Evolutionary conservation across 2,888 invertebrate species (phyloP).

Genomic region (Pelosia muscerda): DNA sequence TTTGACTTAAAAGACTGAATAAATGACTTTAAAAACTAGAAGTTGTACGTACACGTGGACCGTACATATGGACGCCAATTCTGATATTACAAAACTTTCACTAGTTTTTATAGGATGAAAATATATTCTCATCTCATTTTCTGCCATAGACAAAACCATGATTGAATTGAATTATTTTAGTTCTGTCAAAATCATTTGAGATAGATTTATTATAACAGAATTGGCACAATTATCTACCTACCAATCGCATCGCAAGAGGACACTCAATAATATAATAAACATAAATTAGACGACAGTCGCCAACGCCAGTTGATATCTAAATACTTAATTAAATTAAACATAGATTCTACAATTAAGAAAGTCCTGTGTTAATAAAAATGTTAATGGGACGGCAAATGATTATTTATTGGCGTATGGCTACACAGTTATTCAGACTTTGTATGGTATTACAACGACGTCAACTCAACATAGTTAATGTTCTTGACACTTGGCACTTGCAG

Average conservation of each 20-base stretch:
- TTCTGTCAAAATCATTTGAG: neutral
- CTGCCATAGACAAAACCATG: too few relatives aligned
- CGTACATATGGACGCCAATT: neutral
- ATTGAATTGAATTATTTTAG: too few relatives aligned
- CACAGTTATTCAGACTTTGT: too few relatives aligned
- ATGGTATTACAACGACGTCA: too few relatives aligned
- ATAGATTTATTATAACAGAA: neutral
- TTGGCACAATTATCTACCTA: too few relatives aligned
- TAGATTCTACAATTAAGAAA: neutral
- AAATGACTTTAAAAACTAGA: conserved; percentile 17
- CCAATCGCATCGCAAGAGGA: too few relatives aligned
- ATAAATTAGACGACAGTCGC: neutral
- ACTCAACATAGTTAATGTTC: too few relatives aligned
- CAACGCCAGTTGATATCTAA: neutral
- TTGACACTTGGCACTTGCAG: too few relatives aligned
- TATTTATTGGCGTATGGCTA: too few relatives aligned
- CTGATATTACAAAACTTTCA: neutral
- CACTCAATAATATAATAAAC: neutral
- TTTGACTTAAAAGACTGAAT: conserved; percentile 51
- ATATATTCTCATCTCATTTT: too few relatives aligned
- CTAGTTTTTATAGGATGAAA: neutral
- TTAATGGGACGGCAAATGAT: too few relatives aligned
- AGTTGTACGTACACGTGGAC: neutral
- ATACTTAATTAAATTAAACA: neutral
- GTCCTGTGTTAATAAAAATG: too few relatives aligned